phyloP scores from a whole-genome alignment of 1,140 invertebrate species.

The Mylabris phalerata region DNA sequence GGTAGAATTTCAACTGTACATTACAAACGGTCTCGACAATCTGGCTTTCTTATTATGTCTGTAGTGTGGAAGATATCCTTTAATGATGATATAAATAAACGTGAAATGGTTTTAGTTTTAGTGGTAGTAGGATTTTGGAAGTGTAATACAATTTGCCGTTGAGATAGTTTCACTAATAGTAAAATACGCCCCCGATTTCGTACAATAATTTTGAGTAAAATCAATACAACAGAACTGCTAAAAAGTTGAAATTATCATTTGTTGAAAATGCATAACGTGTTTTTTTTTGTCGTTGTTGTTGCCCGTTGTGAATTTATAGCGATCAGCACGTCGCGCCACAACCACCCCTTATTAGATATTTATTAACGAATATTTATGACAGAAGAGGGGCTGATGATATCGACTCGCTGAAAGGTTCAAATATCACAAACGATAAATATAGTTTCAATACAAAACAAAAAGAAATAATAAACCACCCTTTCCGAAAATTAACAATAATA shows the following conservation, averaged over 20 bases:
- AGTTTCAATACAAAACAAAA: slow-evolving; percentile 1
- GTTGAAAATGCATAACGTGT: too few species aligned
- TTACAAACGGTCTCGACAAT: too few species aligned
- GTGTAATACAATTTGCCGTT: slow-evolving; percentile 20
- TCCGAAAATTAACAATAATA: too few species aligned
- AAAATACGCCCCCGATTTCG: too few species aligned
- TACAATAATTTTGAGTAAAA: too few species aligned
- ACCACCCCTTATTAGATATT: slow-evolving; percentile 11
- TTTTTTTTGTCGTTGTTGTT: too few species aligned
- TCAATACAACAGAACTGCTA: too few species aligned
- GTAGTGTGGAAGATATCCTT: slow-evolving; percentile 19
- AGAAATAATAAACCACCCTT: not conserved
- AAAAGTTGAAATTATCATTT: too few species aligned
- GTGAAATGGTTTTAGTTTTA: slow-evolving; percentile 18
- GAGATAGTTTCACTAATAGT: not conserved
- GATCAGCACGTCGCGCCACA: not conserved
- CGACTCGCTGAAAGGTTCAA: slow-evolving; percentile 5
- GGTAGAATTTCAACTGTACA: too few species aligned
- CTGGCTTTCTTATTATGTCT: slow-evolving; percentile 2
- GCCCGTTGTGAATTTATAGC: too few species aligned
- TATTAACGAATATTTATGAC: slow-evolving; percentile 14
- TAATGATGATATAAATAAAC: slow-evolving; percentile 24
- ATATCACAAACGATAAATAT: slow-evolving; percentile 4
- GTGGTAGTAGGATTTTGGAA: slow-evolving; percentile 17
- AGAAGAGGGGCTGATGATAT: not conserved